Percentiles rank a stretch among this genome's conserved stretches.
These are phyloP conservation scores for Brachyalestes nurse DNA, from an alignment of 2,797 vertebrate species.

Conservation along the genomic window DNA sequence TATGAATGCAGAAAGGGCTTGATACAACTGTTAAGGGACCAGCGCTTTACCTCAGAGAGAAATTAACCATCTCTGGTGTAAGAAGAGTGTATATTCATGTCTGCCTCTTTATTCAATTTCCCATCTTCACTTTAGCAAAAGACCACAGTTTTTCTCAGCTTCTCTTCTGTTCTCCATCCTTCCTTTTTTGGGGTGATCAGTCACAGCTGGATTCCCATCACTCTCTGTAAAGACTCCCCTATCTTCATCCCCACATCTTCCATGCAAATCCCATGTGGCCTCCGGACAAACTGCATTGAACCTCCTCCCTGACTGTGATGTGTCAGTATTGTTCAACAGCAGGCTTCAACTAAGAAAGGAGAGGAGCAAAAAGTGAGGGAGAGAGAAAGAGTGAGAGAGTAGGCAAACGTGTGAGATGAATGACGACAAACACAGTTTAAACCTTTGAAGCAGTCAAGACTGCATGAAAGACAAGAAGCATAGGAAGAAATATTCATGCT, in stretches of 20 bases:
- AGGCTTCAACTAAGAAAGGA: conserved; percentile 26
- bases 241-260: conserved; percentile 15
- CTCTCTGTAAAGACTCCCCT: conserved; percentile 37
- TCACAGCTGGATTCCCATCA: conserved; percentile 52
- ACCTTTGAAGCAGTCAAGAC: conserved; percentile 51
- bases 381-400: background rate
- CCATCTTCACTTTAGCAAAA: conserved; percentile 47
- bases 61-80: conserved; percentile 15
- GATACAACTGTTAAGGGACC: conserved; percentile 36
- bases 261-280: conserved; percentile 34
- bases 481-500: conserved; percentile 31
- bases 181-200: conserved; percentile 34
- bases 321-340: conserved; percentile 47
- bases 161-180: conserved; percentile 11
- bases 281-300: conserved; percentile 37
- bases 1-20: conserved; percentile 9
- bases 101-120: conserved; percentile 57
- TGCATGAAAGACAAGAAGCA: conserved; percentile 36
- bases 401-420: background rate
- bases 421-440: conserved; percentile 16
- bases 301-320: conserved; percentile 51
- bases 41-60: conserved; percentile 33
- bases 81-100: conserved; percentile 46
- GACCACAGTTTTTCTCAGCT: conserved; percentile 22
- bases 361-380: background rate